Evolutionary conservation across 2,113 vertebrate species (phyloP).

Genomic region (Ondatra zibethicus): DNA sequence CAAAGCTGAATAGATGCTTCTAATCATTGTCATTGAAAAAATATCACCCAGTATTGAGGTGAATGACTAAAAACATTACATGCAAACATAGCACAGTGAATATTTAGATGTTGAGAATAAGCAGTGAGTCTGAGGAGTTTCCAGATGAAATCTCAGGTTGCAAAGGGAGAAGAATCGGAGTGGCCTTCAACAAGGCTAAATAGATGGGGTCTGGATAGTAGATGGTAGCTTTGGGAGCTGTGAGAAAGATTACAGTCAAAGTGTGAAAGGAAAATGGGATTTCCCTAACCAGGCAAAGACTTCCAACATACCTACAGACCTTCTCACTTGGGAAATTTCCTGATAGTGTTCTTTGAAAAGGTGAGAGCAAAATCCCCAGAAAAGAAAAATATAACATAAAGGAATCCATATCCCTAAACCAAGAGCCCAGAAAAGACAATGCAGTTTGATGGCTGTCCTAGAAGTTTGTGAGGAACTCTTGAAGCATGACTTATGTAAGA

Average conservation of each 20-base stretch:
- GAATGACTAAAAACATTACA: background rate
- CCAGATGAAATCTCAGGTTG: slow-evolving; percentile 18
- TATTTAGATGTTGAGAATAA: slow-evolving; percentile 31
- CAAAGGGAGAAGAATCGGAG: background rate
- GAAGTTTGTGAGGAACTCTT: background rate
- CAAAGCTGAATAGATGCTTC: background rate
- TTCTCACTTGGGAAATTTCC: slow-evolving; percentile 39
- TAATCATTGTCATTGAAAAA: slow-evolving; percentile 24
- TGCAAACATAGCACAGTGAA: background rate
- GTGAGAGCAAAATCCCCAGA: background rate
- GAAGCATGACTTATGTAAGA: background rate
- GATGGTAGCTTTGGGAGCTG: background rate
- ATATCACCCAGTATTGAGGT: background rate
- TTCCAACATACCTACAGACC: background rate
- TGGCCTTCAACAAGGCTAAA: background rate
- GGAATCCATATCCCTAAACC: background rate
- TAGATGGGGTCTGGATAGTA: background rate
- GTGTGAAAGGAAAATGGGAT: background rate
- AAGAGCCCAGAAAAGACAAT: background rate
- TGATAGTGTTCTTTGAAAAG: background rate
- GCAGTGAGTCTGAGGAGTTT: slow-evolving; percentile 9
- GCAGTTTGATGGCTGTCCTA: background rate
- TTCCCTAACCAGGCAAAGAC: background rate
- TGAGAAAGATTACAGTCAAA: background rate
- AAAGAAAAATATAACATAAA: background rate